Evolutionary conservation across 2,113 vertebrate species (phyloP).

Genomic region (Cichladusa arquata): DNA sequence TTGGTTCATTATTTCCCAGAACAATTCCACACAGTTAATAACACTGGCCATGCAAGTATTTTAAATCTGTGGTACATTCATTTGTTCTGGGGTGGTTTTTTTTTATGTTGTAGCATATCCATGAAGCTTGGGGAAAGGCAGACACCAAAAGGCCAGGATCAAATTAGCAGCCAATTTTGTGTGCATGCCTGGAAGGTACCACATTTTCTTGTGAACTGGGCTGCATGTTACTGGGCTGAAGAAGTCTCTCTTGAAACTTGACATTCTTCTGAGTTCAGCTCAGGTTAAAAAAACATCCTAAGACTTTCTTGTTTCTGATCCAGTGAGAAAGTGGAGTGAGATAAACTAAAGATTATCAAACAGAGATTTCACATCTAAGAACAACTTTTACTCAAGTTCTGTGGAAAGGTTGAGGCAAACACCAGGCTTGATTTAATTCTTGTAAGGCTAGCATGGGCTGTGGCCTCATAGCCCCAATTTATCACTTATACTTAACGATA

Average conservation of each 20-base stretch:
- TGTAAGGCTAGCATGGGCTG: not conserved
- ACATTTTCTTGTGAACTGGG: not conserved
- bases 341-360: not conserved
- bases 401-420: not conserved
- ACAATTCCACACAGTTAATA: not conserved
- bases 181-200: not conserved
- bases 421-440: not conserved
- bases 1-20: not conserved
- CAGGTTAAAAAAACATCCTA: not conserved
- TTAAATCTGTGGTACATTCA: not conserved
- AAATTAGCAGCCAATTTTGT: not conserved
- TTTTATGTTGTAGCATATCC: not conserved
- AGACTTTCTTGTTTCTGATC: not conserved
- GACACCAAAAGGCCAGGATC: not conserved
- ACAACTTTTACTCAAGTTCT: not conserved
- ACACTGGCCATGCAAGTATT: not conserved
- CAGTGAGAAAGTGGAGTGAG: not conserved
- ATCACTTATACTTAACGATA: not conserved
- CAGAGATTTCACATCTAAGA: not conserved
- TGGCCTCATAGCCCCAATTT: not conserved
- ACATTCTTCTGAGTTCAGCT: not conserved
- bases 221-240: not conserved
- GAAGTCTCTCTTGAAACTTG: not conserved
- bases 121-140: not conserved
- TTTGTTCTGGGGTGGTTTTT: fast-evolving